Percentiles rank a stretch among this genome's conserved stretches.
phyloP scores from a whole-genome alignment of 1,140 invertebrate genomes.

The Sycobia sp. region DNA sequence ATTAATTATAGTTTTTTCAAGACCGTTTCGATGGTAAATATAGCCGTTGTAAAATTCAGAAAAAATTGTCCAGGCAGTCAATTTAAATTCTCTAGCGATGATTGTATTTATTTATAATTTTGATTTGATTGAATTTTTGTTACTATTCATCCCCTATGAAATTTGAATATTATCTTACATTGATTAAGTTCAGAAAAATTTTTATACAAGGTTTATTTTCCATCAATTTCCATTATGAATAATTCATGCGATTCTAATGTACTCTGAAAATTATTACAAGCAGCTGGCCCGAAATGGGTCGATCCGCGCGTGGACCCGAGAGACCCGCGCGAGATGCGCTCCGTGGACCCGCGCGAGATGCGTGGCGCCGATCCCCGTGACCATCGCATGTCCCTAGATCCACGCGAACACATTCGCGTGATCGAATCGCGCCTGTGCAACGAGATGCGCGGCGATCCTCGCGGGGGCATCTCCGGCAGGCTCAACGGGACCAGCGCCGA shows the following conservation, averaged over 20 bases:
- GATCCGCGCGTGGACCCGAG: slow-evolving; percentile 64
- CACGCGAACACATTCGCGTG: slow-evolving; percentile 69
- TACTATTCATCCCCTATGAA: too few species aligned
- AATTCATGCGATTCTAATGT: not conserved
- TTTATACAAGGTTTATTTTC: not conserved
- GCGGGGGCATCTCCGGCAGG: slow-evolving; percentile 77
- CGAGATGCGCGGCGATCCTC: slow-evolving; percentile 71
- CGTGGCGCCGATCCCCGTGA: slow-evolving; percentile 62
- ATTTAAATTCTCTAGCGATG: too few species aligned
- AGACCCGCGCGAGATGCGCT: slow-evolving; percentile 64
- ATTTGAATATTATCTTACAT: too few species aligned
- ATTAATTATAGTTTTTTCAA: too few species aligned
- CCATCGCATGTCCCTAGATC: slow-evolving; percentile 67
- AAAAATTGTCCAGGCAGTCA: too few species aligned
- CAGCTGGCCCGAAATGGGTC: slow-evolving; percentile 60
- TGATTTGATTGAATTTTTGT: too few species aligned
- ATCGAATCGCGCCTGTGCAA: slow-evolving; percentile 59
- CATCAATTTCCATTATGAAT: not conserved
- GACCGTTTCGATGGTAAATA: too few species aligned
- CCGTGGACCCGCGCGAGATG: slow-evolving; percentile 63
- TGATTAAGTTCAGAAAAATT: not conserved
- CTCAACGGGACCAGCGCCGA: slow-evolving; percentile 69
- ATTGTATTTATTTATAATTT: too few species aligned
- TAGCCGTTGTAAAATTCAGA: too few species aligned
- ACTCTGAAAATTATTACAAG: not conserved